Base-by-base conservation (phyloP, 2,888 invertebrate genomes). In the Cremastobaeus sp. region DNA sequence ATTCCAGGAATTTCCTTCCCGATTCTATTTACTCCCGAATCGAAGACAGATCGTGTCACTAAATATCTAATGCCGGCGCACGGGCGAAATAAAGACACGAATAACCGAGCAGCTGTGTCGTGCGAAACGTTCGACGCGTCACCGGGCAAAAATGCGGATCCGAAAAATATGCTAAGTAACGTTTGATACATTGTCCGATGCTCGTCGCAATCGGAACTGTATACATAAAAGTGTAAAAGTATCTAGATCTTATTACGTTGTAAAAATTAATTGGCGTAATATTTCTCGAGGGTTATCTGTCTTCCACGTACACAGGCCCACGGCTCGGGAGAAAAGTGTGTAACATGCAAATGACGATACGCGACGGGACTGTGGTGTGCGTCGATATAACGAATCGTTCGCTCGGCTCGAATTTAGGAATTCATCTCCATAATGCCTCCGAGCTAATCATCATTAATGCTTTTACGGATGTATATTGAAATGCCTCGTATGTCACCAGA, bases 401-500 rank as follows among this genome's bases (percentile, higher is more conserved):
- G 48, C 45, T 57, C 30, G 68, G 45, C 50, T 73, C 57, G 62
- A 73, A 73, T 68, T 73, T 73, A 73, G 73, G 73, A 73, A 73
- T 73, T 73, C 73, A 73, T 73, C 73, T 73, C 68, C 73, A 73
- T 73, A 73, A 68, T 73, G 66, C 62, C 73, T 68, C 20, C 55
- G 62, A 68, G 62, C 73, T 68, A 73, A 73, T 60, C 73, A 73
- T 68, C 73, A 68, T 73, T 73, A 73, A 73, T 68, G 73, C 73
- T 73, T 73, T 68, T 68, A 73, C 73, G 54, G 57, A 62, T 68
- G 73, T 73, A 68, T 68, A 73, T 73, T 73, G 73, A 73, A 73
- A 73, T 73, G 66, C 68, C 73, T 73, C 73, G 68, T 73, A 73
- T 68, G 73, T 73, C 73, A 68, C 62, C 55, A 48, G 73, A 73